These are phyloP conservation scores for Dynastes grantii DNA, from an alignment of 2,888 invertebrate species.

Conservation along the genomic window DNA sequence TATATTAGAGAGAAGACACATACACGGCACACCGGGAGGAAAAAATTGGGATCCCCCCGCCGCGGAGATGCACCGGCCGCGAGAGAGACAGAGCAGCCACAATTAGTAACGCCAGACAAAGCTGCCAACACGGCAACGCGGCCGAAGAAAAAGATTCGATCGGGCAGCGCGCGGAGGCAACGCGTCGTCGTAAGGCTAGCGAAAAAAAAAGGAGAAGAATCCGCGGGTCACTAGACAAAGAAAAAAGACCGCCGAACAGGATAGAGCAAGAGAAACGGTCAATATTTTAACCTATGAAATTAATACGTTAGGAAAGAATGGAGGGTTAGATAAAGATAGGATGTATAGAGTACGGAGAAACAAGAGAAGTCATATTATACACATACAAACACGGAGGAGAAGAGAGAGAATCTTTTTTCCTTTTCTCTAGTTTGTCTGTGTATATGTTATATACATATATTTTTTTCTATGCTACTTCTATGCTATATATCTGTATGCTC, in stretches of 20 bases:
- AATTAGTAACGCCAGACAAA: background rate
- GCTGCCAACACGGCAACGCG: slow-evolving; percentile 47
- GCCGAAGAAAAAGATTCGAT: slow-evolving; percentile 59
- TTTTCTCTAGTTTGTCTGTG: slow-evolving; percentile 2
- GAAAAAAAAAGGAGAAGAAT: slow-evolving; percentile 57
- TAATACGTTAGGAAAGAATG: slow-evolving; percentile 69
- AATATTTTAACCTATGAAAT: slow-evolving; percentile 68
- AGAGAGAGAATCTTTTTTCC: slow-evolving; percentile 28
- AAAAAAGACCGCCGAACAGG: slow-evolving; percentile 62
- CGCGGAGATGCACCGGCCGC: slow-evolving; percentile 11
- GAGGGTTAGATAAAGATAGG: slow-evolving; percentile 58
- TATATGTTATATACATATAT: background rate
- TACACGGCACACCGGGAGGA: slow-evolving; percentile 56
- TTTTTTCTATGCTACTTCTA: slow-evolving; percentile 28
- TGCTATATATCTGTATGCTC: background rate
- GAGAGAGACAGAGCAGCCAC: slow-evolving; percentile 20
- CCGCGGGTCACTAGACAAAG: slow-evolving; percentile 67
- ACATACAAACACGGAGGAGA: background rate
- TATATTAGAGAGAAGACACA: slow-evolving; percentile 43
- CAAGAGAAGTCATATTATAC: slow-evolving; percentile 29
- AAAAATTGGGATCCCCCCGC: slow-evolving; percentile 62
- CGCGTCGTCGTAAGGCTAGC: slow-evolving; percentile 43
- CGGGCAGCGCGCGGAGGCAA: slow-evolving; percentile 27
- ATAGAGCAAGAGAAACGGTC: slow-evolving; percentile 63
- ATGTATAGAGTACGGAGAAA: slow-evolving; percentile 4